Evolutionary conservation across 1,140 invertebrate species (phyloP), one percentile per base, ranked within the genome.

Genomic region (Papilio dardanus): DNA sequence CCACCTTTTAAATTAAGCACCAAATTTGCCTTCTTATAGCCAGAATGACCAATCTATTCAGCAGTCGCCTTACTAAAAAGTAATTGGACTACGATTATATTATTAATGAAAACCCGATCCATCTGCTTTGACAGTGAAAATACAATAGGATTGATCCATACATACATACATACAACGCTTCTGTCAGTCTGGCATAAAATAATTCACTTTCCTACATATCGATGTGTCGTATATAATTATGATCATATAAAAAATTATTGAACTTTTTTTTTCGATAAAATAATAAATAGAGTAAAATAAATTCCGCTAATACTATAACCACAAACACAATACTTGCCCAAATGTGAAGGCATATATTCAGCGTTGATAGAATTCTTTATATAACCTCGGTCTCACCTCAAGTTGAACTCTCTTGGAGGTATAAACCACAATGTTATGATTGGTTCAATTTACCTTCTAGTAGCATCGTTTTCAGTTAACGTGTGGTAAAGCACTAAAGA

Each of bases 331-430:
- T 76, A 75, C 80, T 76, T 79, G 77, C 50, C 78, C 81, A 85
- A 86, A 87, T 82, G 84, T 82, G 81, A 76, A 84, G 82, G 84
- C 83, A 81, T 78, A 82, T 87, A 85, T 83, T 81, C 76, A 76
- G 71, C 83, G 86, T 87, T 89, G 84, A 89, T 89, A 89, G 87
- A 89, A 89, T 89, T 89, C 83, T 87, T 88, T 87, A 88, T 88
- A 83, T 79, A 73, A 75, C 67, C 66, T 46, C 74, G 46, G 31
- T 76, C 75, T 65, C 74, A 65, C 46, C 77, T 81, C 74, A 80
- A 83, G 79, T 82, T 85, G 81, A 80, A 86, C 85, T 87, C 83
- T 82, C 81, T 75, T 78, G 78, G 67, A 37, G 35, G 35, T 37
- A 75, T 83, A 76, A 78, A 77, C 76, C 75, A 42, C 35, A 46